phyloP scores from a whole-genome alignment of 2,113 vertebrate genomes.

The Galemys pyrenaicus region DNA sequence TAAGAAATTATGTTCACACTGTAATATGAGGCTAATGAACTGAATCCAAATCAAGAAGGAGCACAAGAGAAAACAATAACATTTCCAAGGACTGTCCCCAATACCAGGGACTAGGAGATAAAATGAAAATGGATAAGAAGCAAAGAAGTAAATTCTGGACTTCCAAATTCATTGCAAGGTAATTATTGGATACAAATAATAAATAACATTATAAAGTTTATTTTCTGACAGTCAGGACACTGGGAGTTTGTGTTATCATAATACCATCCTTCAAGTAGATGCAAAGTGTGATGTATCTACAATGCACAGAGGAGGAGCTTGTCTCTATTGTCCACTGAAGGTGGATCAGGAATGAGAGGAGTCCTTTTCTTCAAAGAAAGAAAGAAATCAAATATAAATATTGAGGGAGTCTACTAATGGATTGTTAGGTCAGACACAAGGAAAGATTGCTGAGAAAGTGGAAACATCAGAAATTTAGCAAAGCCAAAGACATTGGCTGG shows the following conservation, averaged over 20 bases:
- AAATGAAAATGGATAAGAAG: neutral
- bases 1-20: neutral
- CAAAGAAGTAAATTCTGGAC: neutral
- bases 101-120: neutral
- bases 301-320: neutral
- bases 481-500: neutral
- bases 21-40: neutral
- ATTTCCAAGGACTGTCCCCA: neutral
- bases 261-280: neutral
- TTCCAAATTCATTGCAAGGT: neutral
- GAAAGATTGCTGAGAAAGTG: neutral
- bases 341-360: neutral
- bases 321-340: neutral
- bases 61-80: neutral
- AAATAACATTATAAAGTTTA: neutral
- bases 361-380: neutral
- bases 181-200: neutral
- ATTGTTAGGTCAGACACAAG: neutral
- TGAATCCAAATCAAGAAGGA: neutral
- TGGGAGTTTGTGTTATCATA: neutral
- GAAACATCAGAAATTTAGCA: neutral
- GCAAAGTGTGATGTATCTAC: neutral
- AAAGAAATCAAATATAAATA: slow-evolving; percentile 1
- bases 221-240: neutral
- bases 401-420: neutral